Evolutionary conservation across 2,888 invertebrate genomes (phyloP), one percentile per base, ranked within the genome.

Genomic region (Conus canariensis): DNA sequence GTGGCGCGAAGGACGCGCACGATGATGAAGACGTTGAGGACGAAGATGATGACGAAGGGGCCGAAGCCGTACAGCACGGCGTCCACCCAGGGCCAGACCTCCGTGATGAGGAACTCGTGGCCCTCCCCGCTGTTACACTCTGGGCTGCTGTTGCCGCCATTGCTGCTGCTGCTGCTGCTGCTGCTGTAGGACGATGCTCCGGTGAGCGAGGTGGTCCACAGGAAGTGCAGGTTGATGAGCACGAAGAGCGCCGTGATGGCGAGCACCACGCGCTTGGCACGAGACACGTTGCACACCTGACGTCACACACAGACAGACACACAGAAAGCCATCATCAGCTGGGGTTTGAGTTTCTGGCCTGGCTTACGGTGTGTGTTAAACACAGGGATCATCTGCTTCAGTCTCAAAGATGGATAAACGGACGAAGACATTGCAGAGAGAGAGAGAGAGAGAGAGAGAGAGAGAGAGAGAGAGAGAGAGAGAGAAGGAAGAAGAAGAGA

Each of bases 21-120:
- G 59, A 95, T 92, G 92, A 95, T 95, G 58, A 94, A 85, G 25
- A 90, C 77, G 89, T 95, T 95, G 59, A 94, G 91, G 19, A 93
- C 91, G 74, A 92, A 86, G 88, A 96, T 95, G 25, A 95, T 90
- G 7, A 94, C 88, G 90, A 95, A 95, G 9, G 96, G 96, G n/a
- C 95, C 90, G 89, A 95, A 95, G 1, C 95, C 95, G 92, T 96
- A 96, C 30, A 95, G 92, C 25, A 93, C 87, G n/a, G 95, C 94
- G 90, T 96, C 96, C 4, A 96, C 93, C 95, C 95, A 96, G 0
- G 95, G 95, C 96, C 95, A 95, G 22, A 95, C 93, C 3, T 92
- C 92, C 12, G 92, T 90, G 19, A 95, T 93, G 0, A 95, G 89
- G 19, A 91, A 87, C 19, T 91, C 90, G 90, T 93, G 93, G 9